Base-by-base conservation (phyloP, 1,140 invertebrate genomes). In the Drosophila ercepeae region DNA sequence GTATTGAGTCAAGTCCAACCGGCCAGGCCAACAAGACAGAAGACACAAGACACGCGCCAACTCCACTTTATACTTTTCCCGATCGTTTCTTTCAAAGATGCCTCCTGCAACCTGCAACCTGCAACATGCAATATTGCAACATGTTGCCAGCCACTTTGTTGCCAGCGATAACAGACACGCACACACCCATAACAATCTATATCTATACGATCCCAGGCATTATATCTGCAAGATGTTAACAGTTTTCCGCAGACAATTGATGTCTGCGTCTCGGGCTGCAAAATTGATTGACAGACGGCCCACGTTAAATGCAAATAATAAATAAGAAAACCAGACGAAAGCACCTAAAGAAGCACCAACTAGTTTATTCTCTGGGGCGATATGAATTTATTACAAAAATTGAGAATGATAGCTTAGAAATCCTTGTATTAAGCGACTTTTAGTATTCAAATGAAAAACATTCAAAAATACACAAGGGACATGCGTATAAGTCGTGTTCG, bases 1-100 rank as follows among this genome's bases (percentile, higher is more conserved):
- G 81, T 76, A 86, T 81, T 64, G 81, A 79, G 75, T 76, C 67
- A 79, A 86, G 72, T 84, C 57, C 51, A 75, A 84, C 75, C 79
- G 75, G 78, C 64, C 53, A 19, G 39, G n/a, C 36, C 36, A 39
- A 39, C 65, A 53, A 60, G 64, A 76, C 59, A 68, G n/a, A n/a
- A n/a, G n/a, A n/a, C n/a, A n/a, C n/a, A n/a, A n/a, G 64, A 76
- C 59, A 68, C 54, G 55, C 54, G 68, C 69, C 69, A 67, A 64
- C 16, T 52, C 63, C 55, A 59, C 4, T 9, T 6, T 27, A 65
- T 67, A n/a, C 16, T 27, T 52, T 25, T 52, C 29, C 21, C 21
- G 32, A 18, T 39, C 55, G 42, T 27, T 60, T 7, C 16, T 60
- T 54, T 54, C 52, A 21, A 29, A 21, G n/a, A 8, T 45, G 52